Conservation (phyloP, 2,797 vertebrate species). For the Todus mexicanus region DNA sequence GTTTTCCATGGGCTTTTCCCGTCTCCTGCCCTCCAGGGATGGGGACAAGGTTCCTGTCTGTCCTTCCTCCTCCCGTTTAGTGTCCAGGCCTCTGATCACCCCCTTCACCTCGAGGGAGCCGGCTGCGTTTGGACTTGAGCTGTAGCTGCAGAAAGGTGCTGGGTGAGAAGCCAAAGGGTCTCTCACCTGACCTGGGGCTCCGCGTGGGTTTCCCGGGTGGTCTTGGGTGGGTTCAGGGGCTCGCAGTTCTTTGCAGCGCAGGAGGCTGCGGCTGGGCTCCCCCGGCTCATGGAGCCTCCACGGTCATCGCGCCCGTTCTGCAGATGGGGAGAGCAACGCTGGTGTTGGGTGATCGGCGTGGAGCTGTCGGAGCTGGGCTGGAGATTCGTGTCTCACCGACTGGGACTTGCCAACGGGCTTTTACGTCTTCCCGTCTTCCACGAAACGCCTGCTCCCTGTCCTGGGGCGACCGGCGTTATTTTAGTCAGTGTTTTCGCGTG, state of each 20-base stretch:
- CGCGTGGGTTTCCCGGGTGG: rapidly evolving
- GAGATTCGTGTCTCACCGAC: rapidly evolving
- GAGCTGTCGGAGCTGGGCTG: neutral
- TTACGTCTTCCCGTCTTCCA: no score
- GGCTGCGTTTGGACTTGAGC: rapidly evolving
- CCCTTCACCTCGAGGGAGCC: neutral
- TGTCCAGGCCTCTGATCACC: neutral
- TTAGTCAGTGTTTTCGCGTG: no score
- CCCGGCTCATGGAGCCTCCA: neutral
- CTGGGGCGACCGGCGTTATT: rapidly evolving
- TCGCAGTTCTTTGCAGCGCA: neutral
- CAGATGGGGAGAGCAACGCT: neutral
- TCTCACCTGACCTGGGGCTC: rapidly evolving
- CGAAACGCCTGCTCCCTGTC: neutral
- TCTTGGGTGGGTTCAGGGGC: neutral
- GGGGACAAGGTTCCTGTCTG: neutral
- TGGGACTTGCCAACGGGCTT: neutral
- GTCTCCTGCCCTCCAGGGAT: neutral
- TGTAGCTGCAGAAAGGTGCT: neutral
- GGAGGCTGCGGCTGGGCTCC: neutral
- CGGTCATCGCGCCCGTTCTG: neutral
- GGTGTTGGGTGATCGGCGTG: neutral
- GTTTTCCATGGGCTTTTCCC: neutral
- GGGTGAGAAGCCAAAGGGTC: no score
- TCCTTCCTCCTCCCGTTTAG: neutral